Conservation (phyloP, 1,140 invertebrate genomes). For the Adelges cooleyi region DNA sequence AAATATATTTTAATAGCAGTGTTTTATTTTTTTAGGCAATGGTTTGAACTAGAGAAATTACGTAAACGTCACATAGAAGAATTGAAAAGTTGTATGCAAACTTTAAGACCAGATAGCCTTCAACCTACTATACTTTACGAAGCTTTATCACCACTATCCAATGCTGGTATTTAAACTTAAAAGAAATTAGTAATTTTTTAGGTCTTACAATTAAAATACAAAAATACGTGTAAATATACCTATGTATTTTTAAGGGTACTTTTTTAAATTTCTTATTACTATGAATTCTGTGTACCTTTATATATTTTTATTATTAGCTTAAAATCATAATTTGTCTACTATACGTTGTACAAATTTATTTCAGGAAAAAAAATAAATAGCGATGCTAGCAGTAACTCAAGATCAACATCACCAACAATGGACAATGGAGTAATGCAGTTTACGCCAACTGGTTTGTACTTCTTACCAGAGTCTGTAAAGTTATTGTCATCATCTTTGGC, state of each 20-base stretch:
- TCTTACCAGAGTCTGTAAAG: slow-evolving; percentile 9
- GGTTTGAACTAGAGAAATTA: slow-evolving; percentile 9
- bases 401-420: slow-evolving; percentile 6
- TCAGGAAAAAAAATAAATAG: slow-evolving; percentile 7
- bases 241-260: too few relatives aligned
- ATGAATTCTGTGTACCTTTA: too few relatives aligned
- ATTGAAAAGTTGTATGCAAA: slow-evolving; percentile 17
- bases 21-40: slow-evolving; percentile 2
- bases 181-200: too few relatives aligned
- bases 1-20: too few relatives aligned
- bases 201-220: too few relatives aligned
- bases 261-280: too few relatives aligned
- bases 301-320: too few relatives aligned
- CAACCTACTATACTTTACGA: slow-evolving; percentile 20
- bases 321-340: background rate
- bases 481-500: background rate
- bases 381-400: slow-evolving; percentile 5
- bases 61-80: slow-evolving; percentile 18
- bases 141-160: slow-evolving; percentile 14
- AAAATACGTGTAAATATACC: too few relatives aligned
- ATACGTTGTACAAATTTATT: background rate
- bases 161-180: background rate
- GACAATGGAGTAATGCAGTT: slow-evolving; percentile 11
- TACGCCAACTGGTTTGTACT: slow-evolving; percentile 20
- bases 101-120: background rate